Conservation (phyloP, 2,888 invertebrate genomes). For the Limulus polyphemus region DNA sequence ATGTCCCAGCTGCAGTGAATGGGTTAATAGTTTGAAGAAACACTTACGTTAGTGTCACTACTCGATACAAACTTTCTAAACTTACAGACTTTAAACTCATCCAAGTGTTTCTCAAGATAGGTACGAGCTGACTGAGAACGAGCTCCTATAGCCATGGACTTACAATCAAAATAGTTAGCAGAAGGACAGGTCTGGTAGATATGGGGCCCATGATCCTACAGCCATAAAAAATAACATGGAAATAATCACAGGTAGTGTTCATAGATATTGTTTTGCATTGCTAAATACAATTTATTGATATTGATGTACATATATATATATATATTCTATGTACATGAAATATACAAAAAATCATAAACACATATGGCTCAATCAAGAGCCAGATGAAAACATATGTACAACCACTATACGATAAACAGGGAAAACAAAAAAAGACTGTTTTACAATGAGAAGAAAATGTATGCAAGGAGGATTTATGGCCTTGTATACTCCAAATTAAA, state of each 20-base stretch:
- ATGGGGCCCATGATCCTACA: constrained; percentile 77
- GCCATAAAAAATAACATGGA: constrained; percentile 3
- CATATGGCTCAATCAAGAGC: no score
- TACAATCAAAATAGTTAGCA: constrained; percentile 93
- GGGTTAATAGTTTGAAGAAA: neutral
- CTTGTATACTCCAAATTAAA: no score
- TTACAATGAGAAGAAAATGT: no score
- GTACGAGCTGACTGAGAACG: constrained; percentile 95
- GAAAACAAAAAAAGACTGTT: no score
- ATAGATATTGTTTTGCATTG: neutral
- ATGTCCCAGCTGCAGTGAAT: neutral
- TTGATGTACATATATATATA: neutral
- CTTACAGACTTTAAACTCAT: constrained; percentile 49
- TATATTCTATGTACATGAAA: neutral
- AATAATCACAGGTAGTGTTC: neutral
- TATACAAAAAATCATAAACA: no score
- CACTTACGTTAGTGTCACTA: neutral
- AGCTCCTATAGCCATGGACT: constrained; percentile 97
- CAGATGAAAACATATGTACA: no score
- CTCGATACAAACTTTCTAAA: neutral
- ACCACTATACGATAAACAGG: no score
- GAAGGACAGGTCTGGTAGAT: constrained; percentile 97
- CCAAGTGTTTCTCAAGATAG: constrained; percentile 84
- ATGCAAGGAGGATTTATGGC: no score
- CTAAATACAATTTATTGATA: neutral